A percentile compares a stretch with the other conserved stretches of the same genome.
phyloP scores from a whole-genome alignment of 2,888 invertebrate genomes.

The Athrips mouffetella region DNA sequence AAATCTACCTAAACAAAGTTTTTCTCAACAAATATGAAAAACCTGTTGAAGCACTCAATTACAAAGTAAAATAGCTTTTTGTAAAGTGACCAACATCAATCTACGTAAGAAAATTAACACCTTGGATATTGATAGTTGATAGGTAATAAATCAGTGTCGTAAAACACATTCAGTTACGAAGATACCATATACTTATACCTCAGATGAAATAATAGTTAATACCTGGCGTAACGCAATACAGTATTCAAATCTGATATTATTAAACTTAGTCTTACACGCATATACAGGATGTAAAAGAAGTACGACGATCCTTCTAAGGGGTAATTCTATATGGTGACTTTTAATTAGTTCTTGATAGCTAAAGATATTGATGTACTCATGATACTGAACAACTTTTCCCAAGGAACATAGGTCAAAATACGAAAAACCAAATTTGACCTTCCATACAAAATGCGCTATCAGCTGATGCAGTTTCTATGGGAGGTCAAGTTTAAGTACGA shows the following conservation, averaged over 20 bases:
- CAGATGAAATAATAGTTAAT: not conserved
- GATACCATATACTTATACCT: conserved; percentile 1
- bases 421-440: too few relatives aligned
- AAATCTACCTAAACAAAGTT: too few relatives aligned
- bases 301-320: too few relatives aligned
- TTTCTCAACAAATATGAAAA: not conserved
- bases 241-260: not conserved
- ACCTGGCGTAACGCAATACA: not conserved
- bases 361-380: too few relatives aligned
- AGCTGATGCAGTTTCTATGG: too few relatives aligned
- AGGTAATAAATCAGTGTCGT: conserved; percentile 11
- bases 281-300: too few relatives aligned
- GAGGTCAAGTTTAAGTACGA: too few relatives aligned
- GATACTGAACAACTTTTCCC: too few relatives aligned
- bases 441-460: too few relatives aligned
- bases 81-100: conserved; percentile 3
- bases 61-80: not conserved
- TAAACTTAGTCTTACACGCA: not conserved
- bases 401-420: too few relatives aligned
- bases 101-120: conserved; percentile 10
- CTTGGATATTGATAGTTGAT: conserved; percentile 12
- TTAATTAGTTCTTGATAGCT: too few relatives aligned
- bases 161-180: conserved; percentile 7
- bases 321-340: too few relatives aligned
- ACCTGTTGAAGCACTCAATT: not conserved